Base-by-base conservation (phyloP, 1,140 invertebrate genomes). In the Armadillidium nasatum region DNA sequence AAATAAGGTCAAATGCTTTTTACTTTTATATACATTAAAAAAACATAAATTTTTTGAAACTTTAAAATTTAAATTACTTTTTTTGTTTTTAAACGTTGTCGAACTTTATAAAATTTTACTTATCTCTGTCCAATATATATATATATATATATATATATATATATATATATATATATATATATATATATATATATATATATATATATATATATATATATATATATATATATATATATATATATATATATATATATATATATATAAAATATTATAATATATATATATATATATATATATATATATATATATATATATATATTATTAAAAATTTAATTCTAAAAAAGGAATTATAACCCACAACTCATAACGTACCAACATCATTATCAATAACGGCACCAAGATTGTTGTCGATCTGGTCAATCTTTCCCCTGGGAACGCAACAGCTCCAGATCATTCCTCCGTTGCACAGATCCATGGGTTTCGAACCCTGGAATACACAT, bases 361-460 rank as follows among this genome's bases (percentile, higher is more conserved):
- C n/a, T 33, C 33, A 33, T 33, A 33, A 33, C 33, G 33, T 33
- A 96, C 81, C 94, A 83, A 93, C 93, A 85, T 94, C 94, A 83
- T 93, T 60, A 60, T 60, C 11, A 4, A 60, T 60, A 0, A 94
- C 86, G 11, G 88, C 83, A 85, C 87, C 84, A 84, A 85, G 85
- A 67, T 86, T 77, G 72, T 85, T 76, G 67, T 83, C 82, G 7
- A 81, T 50, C 72, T 82, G 66, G 88, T 85, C 81, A 85, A 88
- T 82, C 82, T 87, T 74, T 44, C 93, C 91, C 80, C 91, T 88
- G 83, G 95, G 92, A 0, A 97, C 91, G 83, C 94, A 97, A 84
- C 94, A 97, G 10, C 92, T 92, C 94, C 94, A 95, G 78, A 95
- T 93, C 87, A 95, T 89, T 43, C 94, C 94, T 68, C 94, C 94